These are phyloP conservation scores for Platynereis dumerilii DNA, from an alignment of 2,888 invertebrate species.

Conservation along the genomic window DNA sequence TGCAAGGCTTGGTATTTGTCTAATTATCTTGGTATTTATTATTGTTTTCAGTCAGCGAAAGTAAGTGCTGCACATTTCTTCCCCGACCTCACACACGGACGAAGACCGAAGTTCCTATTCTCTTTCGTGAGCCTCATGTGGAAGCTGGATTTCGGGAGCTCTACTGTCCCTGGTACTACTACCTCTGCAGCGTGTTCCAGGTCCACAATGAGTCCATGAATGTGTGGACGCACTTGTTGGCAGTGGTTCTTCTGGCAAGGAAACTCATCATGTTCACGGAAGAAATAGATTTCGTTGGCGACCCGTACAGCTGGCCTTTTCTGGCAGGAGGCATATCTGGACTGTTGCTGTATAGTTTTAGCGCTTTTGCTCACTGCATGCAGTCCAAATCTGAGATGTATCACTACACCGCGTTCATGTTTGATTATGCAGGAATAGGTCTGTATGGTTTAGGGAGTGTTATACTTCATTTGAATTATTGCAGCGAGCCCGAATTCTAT, in stretches of 20 bases:
- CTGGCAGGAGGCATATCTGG: conserved; percentile 51
- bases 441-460: conserved; percentile 61
- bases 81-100: conserved; percentile 12
- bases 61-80: too few relatives aligned
- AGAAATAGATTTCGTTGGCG: conserved; percentile 50
- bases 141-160: conserved; percentile 57
- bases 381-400: conserved; percentile 56
- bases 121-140: conserved; percentile 60
- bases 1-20: too few relatives aligned
- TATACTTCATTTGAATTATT: conserved; percentile 58
- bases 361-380: conserved; percentile 56
- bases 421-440: conserved; percentile 62
- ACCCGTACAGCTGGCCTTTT: conserved; percentile 59
- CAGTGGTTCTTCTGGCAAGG: conserved; percentile 38
- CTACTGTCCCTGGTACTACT: conserved; percentile 58
- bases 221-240: conserved; percentile 59
- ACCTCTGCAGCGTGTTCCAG: conserved; percentile 56
- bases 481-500: conserved; percentile 48
- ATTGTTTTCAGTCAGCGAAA: too few relatives aligned
- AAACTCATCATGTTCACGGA: conserved; percentile 42
- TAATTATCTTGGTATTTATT: too few relatives aligned
- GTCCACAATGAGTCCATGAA: conserved; percentile 62
- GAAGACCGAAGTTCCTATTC: conserved; percentile 48
- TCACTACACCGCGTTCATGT: conserved; percentile 61
- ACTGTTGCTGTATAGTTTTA: conserved; percentile 52